These are phyloP conservation scores for Potorous gilbertii DNA, from an alignment of 2,797 vertebrate genomes.

Conservation along the genomic window DNA sequence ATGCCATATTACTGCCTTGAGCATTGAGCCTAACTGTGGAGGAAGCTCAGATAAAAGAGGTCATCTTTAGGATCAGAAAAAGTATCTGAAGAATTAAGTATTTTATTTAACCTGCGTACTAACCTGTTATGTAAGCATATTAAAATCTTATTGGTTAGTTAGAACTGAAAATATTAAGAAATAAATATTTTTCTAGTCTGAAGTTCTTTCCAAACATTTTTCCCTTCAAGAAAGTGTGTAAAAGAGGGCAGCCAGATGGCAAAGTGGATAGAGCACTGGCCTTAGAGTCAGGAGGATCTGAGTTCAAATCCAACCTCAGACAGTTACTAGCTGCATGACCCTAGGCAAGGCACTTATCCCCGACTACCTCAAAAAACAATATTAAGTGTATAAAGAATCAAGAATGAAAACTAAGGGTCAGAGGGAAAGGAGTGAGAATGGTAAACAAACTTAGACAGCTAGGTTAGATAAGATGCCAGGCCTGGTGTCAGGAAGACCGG, in stretches of 20 bases:
- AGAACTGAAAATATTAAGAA: background rate
- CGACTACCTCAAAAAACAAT: background rate
- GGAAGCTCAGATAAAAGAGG: background rate
- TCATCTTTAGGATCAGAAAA: background rate
- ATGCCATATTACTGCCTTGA: background rate
- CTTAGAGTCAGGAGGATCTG: background rate
- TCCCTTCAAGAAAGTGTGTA: too few species aligned
- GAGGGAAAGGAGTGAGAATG: too few species aligned
- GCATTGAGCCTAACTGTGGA: background rate
- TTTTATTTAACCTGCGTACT: background rate
- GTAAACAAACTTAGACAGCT: background rate
- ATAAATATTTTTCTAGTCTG: background rate
- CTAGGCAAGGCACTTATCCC: background rate
- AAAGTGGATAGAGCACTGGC: background rate
- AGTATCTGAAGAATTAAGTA: background rate
- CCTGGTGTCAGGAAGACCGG: background rate
- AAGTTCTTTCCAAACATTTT: background rate
- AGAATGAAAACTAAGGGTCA: too few species aligned
- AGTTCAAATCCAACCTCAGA: background rate
- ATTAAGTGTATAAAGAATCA: too few species aligned
- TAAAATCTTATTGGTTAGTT: background rate
- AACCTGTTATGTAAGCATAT: background rate
- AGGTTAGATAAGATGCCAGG: background rate
- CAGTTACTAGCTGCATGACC: background rate
- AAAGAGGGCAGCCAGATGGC: background rate